Evolutionary conservation across 2,888 invertebrate genomes (phyloP), one percentile per base, ranked within the genome.

Genomic region (Tenthredo amoena): DNA sequence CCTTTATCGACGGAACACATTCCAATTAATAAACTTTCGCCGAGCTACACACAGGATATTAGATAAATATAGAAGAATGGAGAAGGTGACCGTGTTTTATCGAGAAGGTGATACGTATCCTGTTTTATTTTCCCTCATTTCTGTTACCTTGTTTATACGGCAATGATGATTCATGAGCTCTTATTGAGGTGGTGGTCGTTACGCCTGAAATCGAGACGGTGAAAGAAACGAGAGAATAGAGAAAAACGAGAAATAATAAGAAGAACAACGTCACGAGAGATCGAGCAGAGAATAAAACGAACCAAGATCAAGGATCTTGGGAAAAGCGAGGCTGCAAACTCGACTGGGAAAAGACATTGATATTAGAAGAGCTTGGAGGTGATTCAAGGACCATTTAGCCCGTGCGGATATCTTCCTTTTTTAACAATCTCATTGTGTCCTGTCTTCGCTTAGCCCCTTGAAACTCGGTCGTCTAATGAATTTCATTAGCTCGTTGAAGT

Each of bases 401-500:
- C 68, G 68, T 18, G 68, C 6, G 18, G 68, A 68, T 68, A 68
- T 34, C 68, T 68, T 55, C 37, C n/a, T 58, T 58, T 43, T 83
- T 47, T 21, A 47, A 68, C 65, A 34, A 47, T 68, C 47, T 83
- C 68, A 83, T 47, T 31, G 77, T 43, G n/a, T 43, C 34, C 68
- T 68, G 68, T 68, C 68, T 31, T 74, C 43, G 34, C 43, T 74
- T 74, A 43, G 74, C 21, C 43, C 43, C 37, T 74, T 74, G 43
- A 34, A 68, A 68, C 68, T 74, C 72, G 65, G 26, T 47, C 68
- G 43, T 65, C 65, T 83, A 83, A 68, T 83, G 83, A 83, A 83
- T 83, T 83, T 83, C 68, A 83, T 83, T 71, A 68, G 65, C 68
- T 83, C 83, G 50, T 83, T 83, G 34, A 21, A 68, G 68, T 74